These are phyloP conservation scores for Uloborus diversus DNA, from an alignment of 1,140 invertebrate genomes.

Conservation along the genomic window DNA sequence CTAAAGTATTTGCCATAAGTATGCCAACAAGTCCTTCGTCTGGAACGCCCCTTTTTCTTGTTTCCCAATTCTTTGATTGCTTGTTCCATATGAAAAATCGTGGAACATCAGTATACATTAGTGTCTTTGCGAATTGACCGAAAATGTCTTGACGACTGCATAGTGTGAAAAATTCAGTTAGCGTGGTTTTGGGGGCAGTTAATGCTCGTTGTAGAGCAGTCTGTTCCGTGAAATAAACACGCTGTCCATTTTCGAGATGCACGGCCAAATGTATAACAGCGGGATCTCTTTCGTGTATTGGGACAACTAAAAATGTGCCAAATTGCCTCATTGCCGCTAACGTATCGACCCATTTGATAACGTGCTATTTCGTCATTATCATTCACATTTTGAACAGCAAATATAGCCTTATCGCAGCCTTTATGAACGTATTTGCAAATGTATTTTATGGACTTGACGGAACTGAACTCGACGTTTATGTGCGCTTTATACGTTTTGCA, in stretches of 20 bases:
- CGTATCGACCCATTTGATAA: conserved; percentile 59
- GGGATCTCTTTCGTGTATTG: conserved; percentile 59
- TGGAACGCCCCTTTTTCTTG: background rate
- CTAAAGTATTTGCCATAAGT: conserved; percentile 58
- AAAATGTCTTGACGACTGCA: conserved; percentile 34
- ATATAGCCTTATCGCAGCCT: conserved; percentile 58
- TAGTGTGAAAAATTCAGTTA: conserved; percentile 46
- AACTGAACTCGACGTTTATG: conserved; percentile 60
- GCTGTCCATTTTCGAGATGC: conserved; percentile 61
- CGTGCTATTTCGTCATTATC: conserved; percentile 59
- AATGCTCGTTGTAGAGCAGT: background rate
- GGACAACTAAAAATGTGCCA: conserved; percentile 59
- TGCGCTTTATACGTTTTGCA: conserved; percentile 57
- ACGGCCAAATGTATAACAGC: conserved; percentile 52
- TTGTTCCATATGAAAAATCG: background rate
- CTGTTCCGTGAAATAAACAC: conserved; percentile 26
- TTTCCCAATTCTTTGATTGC: background rate
- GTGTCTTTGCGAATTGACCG: background rate
- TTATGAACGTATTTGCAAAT: conserved; percentile 58
- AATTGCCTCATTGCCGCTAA: conserved; percentile 59
- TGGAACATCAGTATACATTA: conserved; percentile 4
- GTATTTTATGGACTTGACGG: conserved; percentile 59
- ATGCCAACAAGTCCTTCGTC: conserved; percentile 58
- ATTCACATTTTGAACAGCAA: conserved; percentile 58
- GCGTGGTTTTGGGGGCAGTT: conserved; percentile 18